Percentiles rank a stretch among this genome's conserved stretches.
Evolutionary conservation across 2,113 vertebrate genomes (phyloP).

Genomic region (Melanostigma gelatinosum): DNA sequence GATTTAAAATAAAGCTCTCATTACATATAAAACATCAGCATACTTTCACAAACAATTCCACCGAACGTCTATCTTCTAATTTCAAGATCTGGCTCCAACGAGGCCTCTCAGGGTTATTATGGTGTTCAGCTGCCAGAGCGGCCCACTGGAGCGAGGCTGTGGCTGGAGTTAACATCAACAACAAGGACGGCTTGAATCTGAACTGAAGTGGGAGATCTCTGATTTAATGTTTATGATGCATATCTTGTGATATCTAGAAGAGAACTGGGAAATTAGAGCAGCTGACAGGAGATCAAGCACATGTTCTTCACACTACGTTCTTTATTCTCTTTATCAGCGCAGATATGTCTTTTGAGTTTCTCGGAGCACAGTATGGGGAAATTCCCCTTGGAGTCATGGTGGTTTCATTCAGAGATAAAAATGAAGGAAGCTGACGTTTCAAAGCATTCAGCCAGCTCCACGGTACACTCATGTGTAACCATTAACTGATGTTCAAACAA

Average conservation of each 20-base stretch:
- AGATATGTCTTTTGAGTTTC: constrained; percentile 15
- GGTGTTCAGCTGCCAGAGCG: constrained; percentile 58
- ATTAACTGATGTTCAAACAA: constrained; percentile 62
- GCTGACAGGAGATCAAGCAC: constrained; percentile 52
- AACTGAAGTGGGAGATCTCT: constrained; percentile 27
- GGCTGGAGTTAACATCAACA: constrained; percentile 26
- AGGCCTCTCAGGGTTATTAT: constrained; percentile 64
- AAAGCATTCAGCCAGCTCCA: constrained; percentile 22
- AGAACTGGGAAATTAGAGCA: constrained; percentile 48
- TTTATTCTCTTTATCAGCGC: constrained; percentile 28
- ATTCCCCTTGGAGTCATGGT: constrained; percentile 20
- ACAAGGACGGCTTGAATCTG: constrained; percentile 41
- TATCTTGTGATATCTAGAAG: constrained; percentile 39
- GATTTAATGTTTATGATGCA: constrained; percentile 30
- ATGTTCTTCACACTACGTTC: constrained; percentile 41
- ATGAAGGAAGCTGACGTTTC: constrained; percentile 24
- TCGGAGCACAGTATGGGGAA: constrained; percentile 18
- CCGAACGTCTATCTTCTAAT: not conserved
- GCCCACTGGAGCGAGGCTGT: constrained; percentile 49
- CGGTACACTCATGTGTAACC: constrained; percentile 36
- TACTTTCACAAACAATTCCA: constrained; percentile 30
- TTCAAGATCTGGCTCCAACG: constrained; percentile 29
- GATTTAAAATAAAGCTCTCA: constrained; percentile 15
- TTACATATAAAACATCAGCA: not conserved
- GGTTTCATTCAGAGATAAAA: constrained; percentile 37